A percentile compares a stretch with the other conserved stretches of the same genome.
Evolutionary conservation across 2,113 vertebrate species (phyloP).

Genomic region (Ageneiosus marmoratus): DNA sequence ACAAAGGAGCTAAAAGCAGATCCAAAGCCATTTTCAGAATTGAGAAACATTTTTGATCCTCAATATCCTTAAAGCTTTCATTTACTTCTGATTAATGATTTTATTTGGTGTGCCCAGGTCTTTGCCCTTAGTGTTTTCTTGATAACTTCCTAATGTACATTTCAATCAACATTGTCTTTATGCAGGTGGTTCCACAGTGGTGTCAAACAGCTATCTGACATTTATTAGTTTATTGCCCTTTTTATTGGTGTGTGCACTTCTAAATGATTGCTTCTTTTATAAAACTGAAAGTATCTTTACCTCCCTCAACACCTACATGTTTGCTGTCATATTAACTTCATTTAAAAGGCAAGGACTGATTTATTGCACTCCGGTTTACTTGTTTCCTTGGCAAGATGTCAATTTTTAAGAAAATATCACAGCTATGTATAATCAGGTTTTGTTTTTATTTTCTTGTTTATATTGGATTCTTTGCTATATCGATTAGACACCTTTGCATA

Average conservation of each 20-base stretch:
- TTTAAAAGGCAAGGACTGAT: constrained; percentile 6
- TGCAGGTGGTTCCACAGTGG: neutral
- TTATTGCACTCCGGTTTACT: constrained; percentile 13
- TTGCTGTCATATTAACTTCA: constrained; percentile 23
- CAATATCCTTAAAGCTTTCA: neutral
- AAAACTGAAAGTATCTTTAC: neutral
- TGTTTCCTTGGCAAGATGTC: constrained; percentile 21
- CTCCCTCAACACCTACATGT: neutral
- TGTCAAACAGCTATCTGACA: neutral
- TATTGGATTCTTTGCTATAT: constrained; percentile 1
- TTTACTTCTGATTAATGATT: neutral
- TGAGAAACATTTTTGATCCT: neutral
- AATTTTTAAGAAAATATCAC: constrained; percentile 28
- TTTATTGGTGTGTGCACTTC: neutral
- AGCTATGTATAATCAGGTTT: constrained; percentile 9
- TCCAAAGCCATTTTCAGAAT: neutral
- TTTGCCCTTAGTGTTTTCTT: neutral
- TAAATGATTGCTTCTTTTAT: neutral
- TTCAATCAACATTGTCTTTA: neutral
- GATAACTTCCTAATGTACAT: neutral
- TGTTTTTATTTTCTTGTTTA: constrained; percentile 4
- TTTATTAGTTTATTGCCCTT: neutral
- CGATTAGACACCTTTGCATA: neutral
- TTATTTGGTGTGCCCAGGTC: neutral
- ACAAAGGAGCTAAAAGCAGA: neutral